Percentiles rank a stretch among this genome's conserved stretches.
phyloP scores from a whole-genome alignment of 2,888 invertebrate genomes.

The Archaeoteleia sp. region DNA sequence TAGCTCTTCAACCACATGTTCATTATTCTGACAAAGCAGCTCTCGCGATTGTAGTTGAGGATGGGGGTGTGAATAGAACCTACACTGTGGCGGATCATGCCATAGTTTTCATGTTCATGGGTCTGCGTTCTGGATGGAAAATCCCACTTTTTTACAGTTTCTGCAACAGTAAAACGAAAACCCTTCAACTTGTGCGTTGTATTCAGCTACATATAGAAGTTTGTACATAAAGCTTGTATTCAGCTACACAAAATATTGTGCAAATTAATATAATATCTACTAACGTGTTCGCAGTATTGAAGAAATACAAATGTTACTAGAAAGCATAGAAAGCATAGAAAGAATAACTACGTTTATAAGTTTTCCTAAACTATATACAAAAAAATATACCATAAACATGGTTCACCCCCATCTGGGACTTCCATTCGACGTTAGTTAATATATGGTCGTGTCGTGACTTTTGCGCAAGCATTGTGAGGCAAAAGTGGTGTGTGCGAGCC shows the following conservation, averaged over 20 bases:
- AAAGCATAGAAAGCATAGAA: too few relatives aligned
- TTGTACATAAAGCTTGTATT: not conserved
- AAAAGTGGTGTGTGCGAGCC: too few relatives aligned
- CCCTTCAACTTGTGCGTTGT: not conserved
- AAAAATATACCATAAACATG: too few relatives aligned
- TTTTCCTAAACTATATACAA: too few relatives aligned
- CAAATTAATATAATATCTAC: not conserved
- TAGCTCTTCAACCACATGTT: not conserved
- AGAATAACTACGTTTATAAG: too few relatives aligned
- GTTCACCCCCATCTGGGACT: too few relatives aligned
- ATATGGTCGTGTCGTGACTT: too few relatives aligned
- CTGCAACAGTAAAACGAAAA: constrained; percentile 4
- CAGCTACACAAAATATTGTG: not conserved
- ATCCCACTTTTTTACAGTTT: constrained; percentile 1
- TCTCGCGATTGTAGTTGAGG: not conserved
- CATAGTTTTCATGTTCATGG: not conserved
- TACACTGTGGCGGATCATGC: constrained; percentile 2
- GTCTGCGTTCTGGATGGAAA: not conserved
- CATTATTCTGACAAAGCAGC: not conserved
- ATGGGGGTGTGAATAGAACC: not conserved
- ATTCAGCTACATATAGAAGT: constrained; percentile 1
- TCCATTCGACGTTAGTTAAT: too few relatives aligned
- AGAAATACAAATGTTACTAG: too few relatives aligned
- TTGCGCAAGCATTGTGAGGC: too few relatives aligned
- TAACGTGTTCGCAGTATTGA: too few relatives aligned